Evolutionary conservation across 2,888 invertebrate genomes (phyloP).

Genomic region (Pollenia amentaria): DNA sequence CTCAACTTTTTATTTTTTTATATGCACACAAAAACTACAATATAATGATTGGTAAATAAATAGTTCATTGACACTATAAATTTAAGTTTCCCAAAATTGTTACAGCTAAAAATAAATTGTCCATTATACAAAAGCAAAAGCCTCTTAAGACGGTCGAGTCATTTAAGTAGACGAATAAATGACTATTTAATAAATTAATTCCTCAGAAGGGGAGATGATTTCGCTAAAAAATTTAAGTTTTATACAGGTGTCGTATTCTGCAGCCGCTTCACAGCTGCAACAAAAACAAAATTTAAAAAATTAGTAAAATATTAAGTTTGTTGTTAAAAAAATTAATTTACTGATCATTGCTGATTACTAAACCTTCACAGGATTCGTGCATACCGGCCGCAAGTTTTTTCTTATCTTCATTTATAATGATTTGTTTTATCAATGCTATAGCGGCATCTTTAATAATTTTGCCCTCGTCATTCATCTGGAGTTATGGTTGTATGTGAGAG

Average conservation of each 20-base stretch:
- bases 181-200: slow-evolving; percentile 20
- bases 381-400: slow-evolving; percentile 76
- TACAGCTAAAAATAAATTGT: slow-evolving; percentile 6
- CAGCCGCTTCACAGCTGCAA: slow-evolving; percentile 81
- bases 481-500: neutral
- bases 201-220: slow-evolving; percentile 71
- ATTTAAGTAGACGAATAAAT: neutral
- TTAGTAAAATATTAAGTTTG: neutral
- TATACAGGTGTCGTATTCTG: slow-evolving; percentile 78
- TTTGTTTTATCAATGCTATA: slow-evolving; percentile 75
- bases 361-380: slow-evolving; percentile 76
- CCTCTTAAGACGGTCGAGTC: neutral
- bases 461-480: slow-evolving; percentile 80
- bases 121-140: slow-evolving; percentile 17
- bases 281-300: neutral
- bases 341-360: slow-evolving; percentile 81
- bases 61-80: slow-evolving; percentile 49
- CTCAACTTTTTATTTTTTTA: no score
- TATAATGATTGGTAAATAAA: no score
- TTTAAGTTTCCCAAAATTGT: slow-evolving; percentile 39
- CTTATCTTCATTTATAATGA: slow-evolving; percentile 77
- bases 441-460: slow-evolving; percentile 79
- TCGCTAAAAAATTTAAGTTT: slow-evolving; percentile 77
- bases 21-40: no score
- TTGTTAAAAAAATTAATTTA: slow-evolving; percentile 73